Percentiles rank a stretch among this genome's conserved stretches.
Conservation (phyloP, 37 sponge, comb jelly and placozoan species). For the Tethya wilhelma region DNA sequence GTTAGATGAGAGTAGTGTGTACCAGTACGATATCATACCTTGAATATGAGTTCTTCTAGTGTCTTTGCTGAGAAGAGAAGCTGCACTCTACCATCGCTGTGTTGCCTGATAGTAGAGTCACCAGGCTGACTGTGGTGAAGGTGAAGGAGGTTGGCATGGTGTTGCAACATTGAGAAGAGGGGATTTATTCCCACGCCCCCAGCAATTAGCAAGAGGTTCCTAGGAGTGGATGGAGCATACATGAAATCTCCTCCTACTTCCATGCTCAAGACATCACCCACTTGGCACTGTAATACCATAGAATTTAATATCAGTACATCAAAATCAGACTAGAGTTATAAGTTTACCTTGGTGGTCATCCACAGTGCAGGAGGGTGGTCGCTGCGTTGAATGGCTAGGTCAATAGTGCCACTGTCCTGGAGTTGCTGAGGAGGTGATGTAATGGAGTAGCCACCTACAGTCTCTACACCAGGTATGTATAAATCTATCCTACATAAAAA, state of each 20-base stretch:
- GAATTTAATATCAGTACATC: not conserved
- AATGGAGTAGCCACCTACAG: slow-evolving; percentile 88
- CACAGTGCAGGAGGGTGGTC: slow-evolving; percentile 81
- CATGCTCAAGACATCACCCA: slow-evolving; percentile 48
- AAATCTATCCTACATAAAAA: slow-evolving; percentile 69
- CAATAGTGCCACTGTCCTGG: slow-evolving; percentile 12
- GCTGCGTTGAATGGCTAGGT: slow-evolving; percentile 76
- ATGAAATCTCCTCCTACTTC: slow-evolving; percentile 80
- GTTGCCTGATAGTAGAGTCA: too few relatives aligned
- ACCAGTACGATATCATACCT: too few relatives aligned
- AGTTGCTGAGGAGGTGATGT: slow-evolving; percentile 72
- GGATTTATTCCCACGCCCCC: slow-evolving; percentile 92
- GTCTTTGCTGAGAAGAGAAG: slow-evolving; percentile 68
- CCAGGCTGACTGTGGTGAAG: too few relatives aligned
- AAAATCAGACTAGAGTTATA: not conserved
- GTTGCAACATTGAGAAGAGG: slow-evolving; percentile 70
- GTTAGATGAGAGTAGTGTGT: too few relatives aligned
- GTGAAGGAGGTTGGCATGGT: slow-evolving; percentile 37
- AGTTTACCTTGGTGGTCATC: slow-evolving; percentile 58
- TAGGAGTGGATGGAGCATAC: slow-evolving; percentile 42
- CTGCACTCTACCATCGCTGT: slow-evolving; percentile 28
- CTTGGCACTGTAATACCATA: slow-evolving; percentile 47
- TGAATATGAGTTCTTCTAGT: slow-evolving; percentile 65
- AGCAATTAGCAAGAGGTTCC: slow-evolving; percentile 66
- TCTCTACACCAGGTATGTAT: slow-evolving; percentile 50